Evolutionary conservation across 2,888 invertebrate species (phyloP).

Genomic region (Aporophyla nigra): DNA sequence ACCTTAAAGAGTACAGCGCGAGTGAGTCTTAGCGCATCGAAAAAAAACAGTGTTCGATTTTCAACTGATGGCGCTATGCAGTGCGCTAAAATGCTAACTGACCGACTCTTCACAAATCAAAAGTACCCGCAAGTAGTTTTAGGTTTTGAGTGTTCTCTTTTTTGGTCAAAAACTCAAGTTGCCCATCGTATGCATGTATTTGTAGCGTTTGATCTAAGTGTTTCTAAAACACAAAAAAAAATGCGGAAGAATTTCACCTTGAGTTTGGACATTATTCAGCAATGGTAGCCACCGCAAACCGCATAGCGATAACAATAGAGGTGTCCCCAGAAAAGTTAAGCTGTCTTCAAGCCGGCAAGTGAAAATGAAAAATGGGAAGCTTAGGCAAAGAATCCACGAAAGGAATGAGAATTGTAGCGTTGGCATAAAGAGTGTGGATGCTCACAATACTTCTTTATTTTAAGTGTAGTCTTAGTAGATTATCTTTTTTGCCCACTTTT

Average conservation of each 20-base stretch:
- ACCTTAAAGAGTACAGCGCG: no score
- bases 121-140: no score
- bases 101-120: no score
- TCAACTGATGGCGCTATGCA: no score
- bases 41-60: no score
- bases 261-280: slow-evolving; percentile 25
- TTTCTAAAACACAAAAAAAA: background rate
- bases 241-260: background rate
- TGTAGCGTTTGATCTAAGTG: background rate
- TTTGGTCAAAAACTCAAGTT: background rate
- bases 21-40: no score
- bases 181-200: background rate
- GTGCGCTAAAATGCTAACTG: no score
- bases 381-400: slow-evolving; percentile 58
- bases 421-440: slow-evolving; percentile 36
- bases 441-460: slow-evolving; percentile 32
- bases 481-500: slow-evolving; percentile 20
- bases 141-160: background rate
- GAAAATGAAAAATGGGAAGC: slow-evolving; percentile 64
- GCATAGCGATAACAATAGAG: slow-evolving; percentile 57
- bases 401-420: slow-evolving; percentile 54
- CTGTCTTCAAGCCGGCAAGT: slow-evolving; percentile 59
- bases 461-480: slow-evolving; percentile 32
- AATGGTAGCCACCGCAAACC: slow-evolving; percentile 40
- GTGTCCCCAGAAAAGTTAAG: slow-evolving; percentile 59